Conservation (phyloP, 2,113 vertebrate species). For the Catharus bicknelli region DNA sequence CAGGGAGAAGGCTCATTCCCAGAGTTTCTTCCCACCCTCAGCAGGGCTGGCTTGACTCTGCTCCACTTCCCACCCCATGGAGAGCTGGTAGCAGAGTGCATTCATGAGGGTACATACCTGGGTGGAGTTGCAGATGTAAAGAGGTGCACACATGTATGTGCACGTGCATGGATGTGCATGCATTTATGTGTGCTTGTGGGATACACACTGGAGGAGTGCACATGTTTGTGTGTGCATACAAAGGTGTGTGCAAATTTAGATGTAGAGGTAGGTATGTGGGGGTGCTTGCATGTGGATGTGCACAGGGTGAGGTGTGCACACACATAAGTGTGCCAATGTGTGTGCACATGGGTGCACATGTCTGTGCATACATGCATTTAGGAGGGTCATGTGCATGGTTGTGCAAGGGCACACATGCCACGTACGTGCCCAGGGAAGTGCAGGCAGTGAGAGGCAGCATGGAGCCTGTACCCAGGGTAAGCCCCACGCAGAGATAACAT, state of each 20-base stretch:
- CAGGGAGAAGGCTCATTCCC: neutral
- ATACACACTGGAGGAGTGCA: neutral
- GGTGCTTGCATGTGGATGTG: fast-evolving
- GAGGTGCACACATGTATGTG: neutral
- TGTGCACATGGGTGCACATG: neutral
- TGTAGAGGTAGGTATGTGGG: neutral
- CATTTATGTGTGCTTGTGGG: too few species aligned
- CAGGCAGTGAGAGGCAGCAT: neutral
- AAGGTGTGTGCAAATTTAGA: neutral
- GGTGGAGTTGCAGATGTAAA: neutral
- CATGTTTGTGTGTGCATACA: neutral
- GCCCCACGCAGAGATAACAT: fast-evolving
- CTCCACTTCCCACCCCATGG: neutral
- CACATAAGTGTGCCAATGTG: fast-evolving
- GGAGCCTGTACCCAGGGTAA: neutral
- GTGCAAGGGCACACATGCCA: fast-evolving
- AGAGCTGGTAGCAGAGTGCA: neutral
- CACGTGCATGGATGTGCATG: too few species aligned
- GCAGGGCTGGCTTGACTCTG: neutral
- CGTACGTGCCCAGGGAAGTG: fast-evolving
- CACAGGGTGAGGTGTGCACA: neutral
- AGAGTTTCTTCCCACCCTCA: neutral
- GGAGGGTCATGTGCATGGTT: fast-evolving
- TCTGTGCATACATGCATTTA: neutral
- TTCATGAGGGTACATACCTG: fast-evolving